A percentile compares a stretch with the other conserved stretches of the same genome.
Evolutionary conservation across 2,113 vertebrate species (phyloP).

Genomic region (Lanius ludovicianus): DNA sequence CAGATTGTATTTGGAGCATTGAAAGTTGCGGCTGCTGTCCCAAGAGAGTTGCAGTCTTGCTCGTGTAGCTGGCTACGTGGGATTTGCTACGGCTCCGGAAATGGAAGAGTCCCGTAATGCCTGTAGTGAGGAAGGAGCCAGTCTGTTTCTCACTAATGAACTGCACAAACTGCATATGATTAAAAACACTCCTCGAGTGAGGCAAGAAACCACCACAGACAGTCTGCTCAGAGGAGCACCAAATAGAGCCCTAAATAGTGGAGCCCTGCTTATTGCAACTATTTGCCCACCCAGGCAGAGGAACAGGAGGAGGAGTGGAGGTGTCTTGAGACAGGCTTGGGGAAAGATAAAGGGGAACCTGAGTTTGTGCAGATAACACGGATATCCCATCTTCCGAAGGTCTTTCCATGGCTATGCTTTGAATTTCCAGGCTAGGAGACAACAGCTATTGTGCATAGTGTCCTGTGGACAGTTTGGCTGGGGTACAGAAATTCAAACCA

Average conservation of each 20-base stretch:
- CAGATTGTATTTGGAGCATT: background rate
- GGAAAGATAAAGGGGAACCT: background rate
- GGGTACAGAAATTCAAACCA: background rate
- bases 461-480: background rate
- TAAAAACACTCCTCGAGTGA: background rate
- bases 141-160: background rate
- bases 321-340: background rate
- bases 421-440: background rate
- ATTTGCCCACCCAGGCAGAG: background rate
- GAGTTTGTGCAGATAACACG: background rate
- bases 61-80: background rate
- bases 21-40: background rate
- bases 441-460: background rate
- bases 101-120: background rate
- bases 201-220: background rate
- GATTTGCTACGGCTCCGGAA: background rate
- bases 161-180: background rate
- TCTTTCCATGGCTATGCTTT: background rate
- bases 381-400: background rate
- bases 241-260: rapidly evolving
- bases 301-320: background rate
- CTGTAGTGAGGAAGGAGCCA: background rate
- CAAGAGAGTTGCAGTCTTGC: background rate
- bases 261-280: background rate
- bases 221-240: background rate